phyloP scores from a whole-genome alignment of 2,113 vertebrate species.

The Charadrius vociferus region DNA sequence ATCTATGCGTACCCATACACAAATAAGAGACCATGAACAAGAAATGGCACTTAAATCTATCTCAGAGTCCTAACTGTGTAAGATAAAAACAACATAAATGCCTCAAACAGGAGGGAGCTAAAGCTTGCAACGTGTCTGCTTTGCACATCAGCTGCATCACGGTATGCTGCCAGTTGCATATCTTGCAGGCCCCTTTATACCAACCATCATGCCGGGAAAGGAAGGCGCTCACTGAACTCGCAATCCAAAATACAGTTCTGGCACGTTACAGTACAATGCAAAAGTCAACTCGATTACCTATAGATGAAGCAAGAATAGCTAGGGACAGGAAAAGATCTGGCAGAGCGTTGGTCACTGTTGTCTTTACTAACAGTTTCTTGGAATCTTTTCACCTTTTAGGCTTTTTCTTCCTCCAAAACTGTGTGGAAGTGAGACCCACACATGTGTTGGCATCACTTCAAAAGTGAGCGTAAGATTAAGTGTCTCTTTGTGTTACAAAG shows the following conservation, averaged over 20 bases:
- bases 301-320: neutral
- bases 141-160: neutral
- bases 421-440: neutral
- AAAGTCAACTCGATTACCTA: neutral
- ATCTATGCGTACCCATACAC: neutral
- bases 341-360: neutral
- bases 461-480: neutral
- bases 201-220: neutral
- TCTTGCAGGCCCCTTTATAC: neutral
- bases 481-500: neutral
- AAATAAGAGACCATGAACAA: neutral
- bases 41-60: neutral
- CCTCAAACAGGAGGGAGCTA: neutral
- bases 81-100: neutral
- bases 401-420: neutral
- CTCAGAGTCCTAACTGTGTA: neutral
- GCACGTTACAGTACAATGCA: rapidly evolving
- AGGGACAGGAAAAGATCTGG: neutral
- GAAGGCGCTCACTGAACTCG: neutral
- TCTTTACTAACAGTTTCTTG: neutral
- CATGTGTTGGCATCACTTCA: neutral
- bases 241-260: neutral
- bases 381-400: neutral
- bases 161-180: rapidly evolving
- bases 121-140: neutral